phyloP scores from a whole-genome alignment of 2,797 vertebrate genomes.

The Acestrorhynchus altus region DNA sequence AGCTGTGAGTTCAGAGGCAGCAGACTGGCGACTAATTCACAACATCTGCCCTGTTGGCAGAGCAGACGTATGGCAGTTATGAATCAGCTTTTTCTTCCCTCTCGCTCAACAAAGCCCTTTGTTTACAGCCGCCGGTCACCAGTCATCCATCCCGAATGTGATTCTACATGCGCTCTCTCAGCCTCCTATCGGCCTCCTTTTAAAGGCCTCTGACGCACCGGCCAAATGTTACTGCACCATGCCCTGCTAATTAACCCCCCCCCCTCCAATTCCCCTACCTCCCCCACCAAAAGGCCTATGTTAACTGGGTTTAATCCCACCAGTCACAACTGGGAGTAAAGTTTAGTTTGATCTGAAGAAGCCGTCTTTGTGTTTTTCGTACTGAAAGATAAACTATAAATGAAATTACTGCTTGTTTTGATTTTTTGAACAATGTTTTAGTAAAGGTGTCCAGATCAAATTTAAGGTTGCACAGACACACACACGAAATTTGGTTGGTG shows the following conservation, averaged over 20 bases:
- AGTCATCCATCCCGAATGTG: conserved; percentile 61
- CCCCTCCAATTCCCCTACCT: too few species aligned
- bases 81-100: conserved; percentile 62
- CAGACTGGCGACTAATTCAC: conserved; percentile 75
- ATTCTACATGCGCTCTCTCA: conserved; percentile 53
- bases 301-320: too few species aligned
- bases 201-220: conserved; percentile 30
- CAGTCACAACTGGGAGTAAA: too few species aligned
- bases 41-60: conserved; percentile 78
- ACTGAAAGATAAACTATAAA: too few species aligned
- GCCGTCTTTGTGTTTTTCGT: too few species aligned
- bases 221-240: conserved; percentile 53
- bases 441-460: too few species aligned
- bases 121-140: conserved; percentile 58
- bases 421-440: too few species aligned
- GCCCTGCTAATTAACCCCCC: conserved; percentile 30
- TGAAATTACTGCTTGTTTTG: too few species aligned
- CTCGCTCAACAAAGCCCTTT: conserved; percentile 58
- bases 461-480: too few species aligned
- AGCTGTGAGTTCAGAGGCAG: conserved; percentile 77
- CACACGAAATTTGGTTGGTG: too few species aligned
- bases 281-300: too few species aligned
- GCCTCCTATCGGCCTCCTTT: conserved; percentile 41
- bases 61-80: conserved; percentile 71
- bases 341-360: too few species aligned